These are phyloP conservation scores for Corythaixoides concolor DNA, from an alignment of 2,113 vertebrate species.

Conservation along the genomic window DNA sequence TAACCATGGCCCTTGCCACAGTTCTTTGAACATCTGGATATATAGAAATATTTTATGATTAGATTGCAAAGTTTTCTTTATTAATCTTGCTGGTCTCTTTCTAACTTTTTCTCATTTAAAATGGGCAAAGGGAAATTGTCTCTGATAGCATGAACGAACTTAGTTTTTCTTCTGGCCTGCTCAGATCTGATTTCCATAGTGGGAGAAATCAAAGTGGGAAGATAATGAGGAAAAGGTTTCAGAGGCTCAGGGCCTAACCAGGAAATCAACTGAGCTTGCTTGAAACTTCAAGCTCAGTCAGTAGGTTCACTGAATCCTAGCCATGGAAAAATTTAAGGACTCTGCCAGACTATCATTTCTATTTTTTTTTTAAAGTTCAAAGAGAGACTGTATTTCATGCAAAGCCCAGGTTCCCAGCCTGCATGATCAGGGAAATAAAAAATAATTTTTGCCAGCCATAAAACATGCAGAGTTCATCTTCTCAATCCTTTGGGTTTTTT, in stretches of 20 bases:
- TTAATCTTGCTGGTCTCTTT: neutral
- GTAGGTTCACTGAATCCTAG: neutral
- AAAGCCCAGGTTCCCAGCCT: neutral
- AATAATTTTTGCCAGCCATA: neutral
- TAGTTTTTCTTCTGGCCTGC: neutral
- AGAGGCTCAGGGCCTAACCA: neutral
- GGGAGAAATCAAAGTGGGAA: neutral
- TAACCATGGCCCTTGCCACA: neutral
- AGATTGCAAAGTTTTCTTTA: neutral
- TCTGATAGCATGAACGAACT: neutral
- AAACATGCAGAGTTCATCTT: neutral
- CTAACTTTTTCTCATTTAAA: neutral
- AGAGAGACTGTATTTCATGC: neutral
- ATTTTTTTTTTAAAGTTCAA: neutral
- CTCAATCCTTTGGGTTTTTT: neutral
- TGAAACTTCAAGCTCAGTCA: neutral
- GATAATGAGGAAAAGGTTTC: neutral
- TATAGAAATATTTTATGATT: neutral
- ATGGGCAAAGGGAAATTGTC: neutral
- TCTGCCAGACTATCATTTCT: neutral
- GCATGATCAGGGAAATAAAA: neutral
- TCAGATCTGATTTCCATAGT: neutral
- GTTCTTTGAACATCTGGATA: conserved; percentile 19
- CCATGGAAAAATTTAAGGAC: neutral
- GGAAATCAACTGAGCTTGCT: neutral